Conservation (phyloP, 2,797 vertebrate genomes). For the Fringilla coelebs region DNA sequence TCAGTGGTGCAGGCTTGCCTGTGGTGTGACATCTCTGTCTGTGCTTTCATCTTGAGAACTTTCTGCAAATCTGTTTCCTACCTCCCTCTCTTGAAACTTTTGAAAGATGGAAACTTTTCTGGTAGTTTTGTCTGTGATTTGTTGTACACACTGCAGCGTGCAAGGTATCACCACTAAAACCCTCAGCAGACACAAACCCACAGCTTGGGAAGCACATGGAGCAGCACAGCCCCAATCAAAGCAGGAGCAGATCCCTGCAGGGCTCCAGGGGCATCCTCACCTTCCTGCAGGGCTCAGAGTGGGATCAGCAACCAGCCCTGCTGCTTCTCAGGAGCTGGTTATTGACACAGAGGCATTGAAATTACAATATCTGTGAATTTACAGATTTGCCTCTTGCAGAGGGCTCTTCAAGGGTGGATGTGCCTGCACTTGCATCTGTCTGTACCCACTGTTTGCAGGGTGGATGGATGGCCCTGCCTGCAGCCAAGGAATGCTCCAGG, state of each 20-base stretch:
- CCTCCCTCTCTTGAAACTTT: neutral
- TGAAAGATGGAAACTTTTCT: neutral
- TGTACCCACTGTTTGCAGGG: neutral
- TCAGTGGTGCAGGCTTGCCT: neutral
- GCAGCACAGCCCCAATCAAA: neutral
- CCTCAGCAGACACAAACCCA: neutral
- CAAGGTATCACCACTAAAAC: neutral
- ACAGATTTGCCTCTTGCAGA: neutral
- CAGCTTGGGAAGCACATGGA: neutral
- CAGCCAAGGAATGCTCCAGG: neutral
- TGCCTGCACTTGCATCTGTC: neutral
- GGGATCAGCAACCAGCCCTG: neutral
- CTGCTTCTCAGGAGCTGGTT: neutral
- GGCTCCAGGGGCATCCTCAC: slow-evolving; percentile 16
- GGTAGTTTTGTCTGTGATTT: neutral
- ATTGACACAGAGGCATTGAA: neutral
- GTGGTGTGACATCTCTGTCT: neutral
- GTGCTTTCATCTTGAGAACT: neutral
- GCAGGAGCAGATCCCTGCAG: neutral
- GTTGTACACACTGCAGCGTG: neutral
- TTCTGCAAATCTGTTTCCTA: neutral
- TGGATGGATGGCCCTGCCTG: neutral
- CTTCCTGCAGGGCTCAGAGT: neutral
- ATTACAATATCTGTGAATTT: neutral
- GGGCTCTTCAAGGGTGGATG: neutral